Conservation (phyloP, 2,797 vertebrate species). For the Enteromius radiatus region DNA sequence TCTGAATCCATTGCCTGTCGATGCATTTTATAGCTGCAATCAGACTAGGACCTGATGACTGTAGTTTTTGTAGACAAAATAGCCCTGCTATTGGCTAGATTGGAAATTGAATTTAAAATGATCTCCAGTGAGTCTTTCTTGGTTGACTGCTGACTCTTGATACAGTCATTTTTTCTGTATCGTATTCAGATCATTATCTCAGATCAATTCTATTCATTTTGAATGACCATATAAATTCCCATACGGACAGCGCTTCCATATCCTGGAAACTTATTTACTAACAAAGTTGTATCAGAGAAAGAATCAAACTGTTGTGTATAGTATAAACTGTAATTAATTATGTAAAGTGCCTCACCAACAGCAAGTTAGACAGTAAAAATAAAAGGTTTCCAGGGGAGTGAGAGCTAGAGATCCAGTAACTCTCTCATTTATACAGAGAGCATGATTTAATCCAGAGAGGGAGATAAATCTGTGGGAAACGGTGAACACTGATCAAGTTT, state of each 20-base stretch:
- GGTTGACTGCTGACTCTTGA: conserved; percentile 31
- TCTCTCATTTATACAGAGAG: not conserved
- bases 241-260: not conserved
- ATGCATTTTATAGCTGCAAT: conserved; percentile 54
- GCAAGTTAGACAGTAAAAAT: conserved; percentile 5
- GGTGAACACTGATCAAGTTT: conserved; percentile 31
- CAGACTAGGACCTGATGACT: conserved; percentile 33
- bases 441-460: not conserved
- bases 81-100: conserved; percentile 12
- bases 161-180: conserved; percentile 28
- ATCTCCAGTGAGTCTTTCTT: conserved; percentile 21
- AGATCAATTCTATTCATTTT: conserved; percentile 32
- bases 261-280: not conserved
- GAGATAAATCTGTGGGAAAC: conserved; percentile 7
- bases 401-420: not conserved
- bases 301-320: conserved; percentile 18
- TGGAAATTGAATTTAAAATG: conserved; percentile 33
- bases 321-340: conserved; percentile 12
- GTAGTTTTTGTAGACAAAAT: conserved; percentile 30
- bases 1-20: conserved; percentile 51
- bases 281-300: conserved; percentile 31
- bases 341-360: not conserved
- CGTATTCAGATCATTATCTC: conserved; percentile 28
- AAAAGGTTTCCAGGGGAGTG: conserved; percentile 1
- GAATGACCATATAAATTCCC: conserved; percentile 14